These are phyloP conservation scores for Paramormyrops hopkinsi DNA, from an alignment of 2,797 vertebrate species.

Conservation along the genomic window DNA sequence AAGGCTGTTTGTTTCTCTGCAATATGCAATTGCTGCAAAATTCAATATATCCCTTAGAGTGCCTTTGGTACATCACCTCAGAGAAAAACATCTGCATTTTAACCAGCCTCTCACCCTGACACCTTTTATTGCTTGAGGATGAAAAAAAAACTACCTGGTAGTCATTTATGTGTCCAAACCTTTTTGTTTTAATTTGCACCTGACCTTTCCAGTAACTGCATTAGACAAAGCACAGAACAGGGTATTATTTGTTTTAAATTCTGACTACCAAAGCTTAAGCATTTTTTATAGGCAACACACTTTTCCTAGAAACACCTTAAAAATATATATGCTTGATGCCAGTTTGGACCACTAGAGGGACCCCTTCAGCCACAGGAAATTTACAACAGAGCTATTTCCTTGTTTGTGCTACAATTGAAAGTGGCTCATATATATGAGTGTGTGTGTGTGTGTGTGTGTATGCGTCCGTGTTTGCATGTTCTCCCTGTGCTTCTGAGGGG, in stretches of 20 bases:
- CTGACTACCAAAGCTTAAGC: not conserved
- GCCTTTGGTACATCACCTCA: not conserved
- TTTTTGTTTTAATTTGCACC: not conserved
- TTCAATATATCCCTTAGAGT: not conserved
- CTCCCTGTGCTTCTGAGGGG: not conserved
- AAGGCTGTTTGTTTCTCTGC: not conserved
- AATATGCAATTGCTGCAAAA: not conserved
- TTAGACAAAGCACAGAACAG: not conserved
- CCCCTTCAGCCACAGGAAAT: constrained; percentile 29
- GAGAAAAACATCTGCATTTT: not conserved
- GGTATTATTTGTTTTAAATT: not conserved
- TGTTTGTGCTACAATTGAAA: not conserved
- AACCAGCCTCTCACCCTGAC: not conserved
- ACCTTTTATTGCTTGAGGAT: not conserved
- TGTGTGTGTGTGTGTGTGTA: too few relatives aligned
- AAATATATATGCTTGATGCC: not conserved
- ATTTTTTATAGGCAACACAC: not conserved
- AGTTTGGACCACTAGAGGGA: constrained; percentile 47
- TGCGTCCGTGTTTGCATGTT: not conserved
- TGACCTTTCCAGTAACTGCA: not conserved
- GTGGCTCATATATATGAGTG: not conserved
- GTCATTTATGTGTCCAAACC: not conserved
- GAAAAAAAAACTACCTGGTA: not conserved
- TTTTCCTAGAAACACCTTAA: not conserved
- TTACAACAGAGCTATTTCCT: not conserved